Base-by-base conservation (phyloP, 1,140 invertebrate genomes). In the Littorina saxatilis region DNA sequence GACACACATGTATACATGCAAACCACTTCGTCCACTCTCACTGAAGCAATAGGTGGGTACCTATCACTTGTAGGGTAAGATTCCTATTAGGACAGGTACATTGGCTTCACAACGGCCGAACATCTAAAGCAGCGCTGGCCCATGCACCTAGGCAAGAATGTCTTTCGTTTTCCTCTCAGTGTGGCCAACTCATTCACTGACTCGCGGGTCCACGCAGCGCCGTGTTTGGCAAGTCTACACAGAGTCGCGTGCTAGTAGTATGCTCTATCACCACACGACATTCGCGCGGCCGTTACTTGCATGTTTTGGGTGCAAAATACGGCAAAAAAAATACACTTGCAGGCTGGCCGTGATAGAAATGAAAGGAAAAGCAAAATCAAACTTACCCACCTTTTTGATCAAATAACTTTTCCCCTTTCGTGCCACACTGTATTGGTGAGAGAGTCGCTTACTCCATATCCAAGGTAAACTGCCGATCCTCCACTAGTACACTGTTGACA, bases 401-500 rank as follows among this genome's bases (percentile, higher is more conserved):
- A 78, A 78, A 15, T 63, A 39, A 78, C 55, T 58, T 78, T 78
- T 78, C 76, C 39, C 55, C 39, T 73, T 58, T 43, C 52, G 15
- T 20, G 23, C n/a, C n/a, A n/a, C n/a, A 23, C 35, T 27, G 3
- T 58, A 37, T 13, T n/a, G 11, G 35, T 43, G 32, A 61, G n/a
- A 32, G n/a, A n/a, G 39, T 76, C 74, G 74, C 66, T 76, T 76
- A 32, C 76, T 78, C 76, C 76, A 78, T 78, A 78, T 78, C 76
- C 76, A 78, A 78, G 76, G 76, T 78, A 78, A 78, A 78, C 76
- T 78, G 76, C 17, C 76, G 55, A 76, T 76, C 74, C 74, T 50
- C 72, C 40, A 50, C 17, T 43, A n/a, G 35, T 2, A 72, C 39
- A 27, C 29, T 58, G 32, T 63, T 61, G 58, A 66, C 76, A 78